phyloP scores from a whole-genome alignment of 1,140 invertebrate genomes.

The Lepidotrigona ventralis region DNA sequence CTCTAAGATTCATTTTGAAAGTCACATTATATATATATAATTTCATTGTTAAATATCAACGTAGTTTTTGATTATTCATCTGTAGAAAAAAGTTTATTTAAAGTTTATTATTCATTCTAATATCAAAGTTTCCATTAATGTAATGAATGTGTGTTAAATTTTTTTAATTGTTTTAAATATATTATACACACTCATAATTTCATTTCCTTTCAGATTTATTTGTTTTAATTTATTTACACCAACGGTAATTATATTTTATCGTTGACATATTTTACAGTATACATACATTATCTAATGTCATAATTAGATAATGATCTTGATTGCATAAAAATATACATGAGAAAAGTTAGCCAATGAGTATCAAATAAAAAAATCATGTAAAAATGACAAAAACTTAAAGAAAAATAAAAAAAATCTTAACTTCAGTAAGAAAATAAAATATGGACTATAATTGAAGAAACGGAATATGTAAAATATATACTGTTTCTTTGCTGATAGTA shows the following conservation, averaged over 20 bases:
- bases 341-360: neutral
- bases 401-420: neutral
- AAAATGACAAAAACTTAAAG: neutral
- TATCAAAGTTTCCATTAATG: constrained; percentile 6
- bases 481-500: constrained; percentile 11
- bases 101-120: constrained; percentile 16
- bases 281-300: neutral
- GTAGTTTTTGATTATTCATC: neutral
- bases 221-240: constrained; percentile 32
- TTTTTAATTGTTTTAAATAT: constrained; percentile 22
- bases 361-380: neutral
- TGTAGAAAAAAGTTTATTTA: constrained; percentile 21
- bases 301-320: neutral
- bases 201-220: constrained; percentile 6
- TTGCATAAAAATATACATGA: neutral
- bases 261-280: constrained; percentile 4
- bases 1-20: constrained; percentile 24
- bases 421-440: neutral
- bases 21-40: constrained; percentile 34
- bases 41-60: constrained; percentile 36
- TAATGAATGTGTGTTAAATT: constrained; percentile 35
- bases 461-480: constrained; percentile 13
- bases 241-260: constrained; percentile 17
- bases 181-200: neutral
- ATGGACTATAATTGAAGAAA: neutral